phyloP scores from a whole-genome alignment of 2,113 vertebrate genomes.

The Anser cygnoides region DNA sequence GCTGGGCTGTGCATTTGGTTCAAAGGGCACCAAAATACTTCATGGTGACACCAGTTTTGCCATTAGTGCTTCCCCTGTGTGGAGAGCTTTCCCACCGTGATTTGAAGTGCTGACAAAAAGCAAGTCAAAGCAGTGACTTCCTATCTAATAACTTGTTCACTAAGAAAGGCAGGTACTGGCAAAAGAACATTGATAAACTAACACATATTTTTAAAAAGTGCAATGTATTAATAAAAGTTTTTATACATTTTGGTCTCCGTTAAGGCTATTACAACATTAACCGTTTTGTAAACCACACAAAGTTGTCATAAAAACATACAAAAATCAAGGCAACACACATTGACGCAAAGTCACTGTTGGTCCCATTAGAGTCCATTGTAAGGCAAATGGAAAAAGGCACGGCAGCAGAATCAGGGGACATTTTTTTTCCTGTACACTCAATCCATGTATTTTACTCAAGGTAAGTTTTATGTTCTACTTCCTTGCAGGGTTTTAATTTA shows the following conservation, averaged over 20 bases:
- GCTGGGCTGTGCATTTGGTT: fast-evolving
- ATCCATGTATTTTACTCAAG: neutral
- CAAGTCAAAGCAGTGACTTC: fast-evolving
- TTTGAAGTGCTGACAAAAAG: fast-evolving
- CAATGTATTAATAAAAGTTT: conserved; percentile 67
- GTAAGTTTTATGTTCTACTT: neutral
- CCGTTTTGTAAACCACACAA: conserved; percentile 72
- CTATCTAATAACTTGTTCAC: fast-evolving
- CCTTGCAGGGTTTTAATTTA: conserved; percentile 19
- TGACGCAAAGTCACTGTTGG: conserved; percentile 4
- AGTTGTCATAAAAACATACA: conserved; percentile 53
- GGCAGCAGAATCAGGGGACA: neutral
- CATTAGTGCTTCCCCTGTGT: fast-evolving
- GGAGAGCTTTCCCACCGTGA: fast-evolving
- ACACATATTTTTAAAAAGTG: conserved; percentile 51
- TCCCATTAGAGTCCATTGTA: neutral
- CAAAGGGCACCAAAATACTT: neutral
- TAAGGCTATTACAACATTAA: conserved; percentile 66
- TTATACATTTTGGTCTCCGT: conserved; percentile 68
- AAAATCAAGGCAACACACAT: conserved; percentile 17
- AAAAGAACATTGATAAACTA: neutral
- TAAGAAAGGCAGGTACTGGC: neutral
- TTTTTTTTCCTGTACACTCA: neutral
- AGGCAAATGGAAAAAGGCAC: conserved; percentile 42
- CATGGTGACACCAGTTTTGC: fast-evolving